Evolutionary conservation across 1,140 invertebrate genomes (phyloP).

Genomic region (Holotrichia oblita): DNA sequence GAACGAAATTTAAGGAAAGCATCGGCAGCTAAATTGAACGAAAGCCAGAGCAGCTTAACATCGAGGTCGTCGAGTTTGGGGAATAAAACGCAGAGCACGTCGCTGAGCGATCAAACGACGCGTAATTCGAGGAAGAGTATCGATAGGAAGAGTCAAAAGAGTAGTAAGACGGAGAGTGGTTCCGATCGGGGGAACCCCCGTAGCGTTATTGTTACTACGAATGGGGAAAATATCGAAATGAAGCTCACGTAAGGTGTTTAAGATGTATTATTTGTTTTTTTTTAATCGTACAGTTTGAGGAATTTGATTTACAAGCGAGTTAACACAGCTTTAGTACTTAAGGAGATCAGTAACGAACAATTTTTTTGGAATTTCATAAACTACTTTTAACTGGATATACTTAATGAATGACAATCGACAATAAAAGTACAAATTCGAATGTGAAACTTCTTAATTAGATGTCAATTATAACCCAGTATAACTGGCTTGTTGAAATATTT

Average conservation of each 20-base stretch:
- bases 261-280: constrained; percentile 39
- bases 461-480: not conserved
- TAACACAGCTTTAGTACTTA: too few relatives aligned
- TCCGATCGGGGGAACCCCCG: constrained; percentile 51
- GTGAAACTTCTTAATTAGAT: too few relatives aligned
- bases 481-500: not conserved
- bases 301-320: too few relatives aligned
- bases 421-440: too few relatives aligned
- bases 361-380: too few relatives aligned
- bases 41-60: constrained; percentile 59
- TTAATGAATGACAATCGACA: too few relatives aligned
- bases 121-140: constrained; percentile 43
- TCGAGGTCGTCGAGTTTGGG: constrained; percentile 57
- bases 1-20: constrained; percentile 49
- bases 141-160: constrained; percentile 50
- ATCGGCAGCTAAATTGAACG: constrained; percentile 53
- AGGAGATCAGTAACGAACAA: too few relatives aligned
- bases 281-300: constrained; percentile 1
- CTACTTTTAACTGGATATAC: too few relatives aligned
- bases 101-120: constrained; percentile 52
- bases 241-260: constrained; percentile 51
- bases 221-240: constrained; percentile 57
- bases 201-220: constrained; percentile 54
- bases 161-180: constrained; percentile 50
- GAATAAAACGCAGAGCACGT: constrained; percentile 59